A percentile compares a stretch with the other conserved stretches of the same genome.
Evolutionary conservation across 2,113 vertebrate genomes (phyloP).

Genomic region (Sinocyclocheilus rhinocerous): DNA sequence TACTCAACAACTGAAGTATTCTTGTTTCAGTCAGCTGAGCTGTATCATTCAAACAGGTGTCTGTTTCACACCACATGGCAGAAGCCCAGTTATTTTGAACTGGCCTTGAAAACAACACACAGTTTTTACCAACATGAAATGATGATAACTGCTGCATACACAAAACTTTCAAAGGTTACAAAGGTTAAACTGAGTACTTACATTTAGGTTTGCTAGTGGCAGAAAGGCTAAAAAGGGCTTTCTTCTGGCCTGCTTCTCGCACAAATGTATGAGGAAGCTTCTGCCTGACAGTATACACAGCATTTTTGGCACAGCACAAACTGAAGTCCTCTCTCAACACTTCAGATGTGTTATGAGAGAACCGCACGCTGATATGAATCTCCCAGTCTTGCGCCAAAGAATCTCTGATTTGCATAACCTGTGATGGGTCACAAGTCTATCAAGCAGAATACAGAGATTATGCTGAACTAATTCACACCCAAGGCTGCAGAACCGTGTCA

Average conservation of each 20-base stretch:
- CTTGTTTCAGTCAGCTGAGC: background rate
- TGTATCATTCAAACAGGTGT: background rate
- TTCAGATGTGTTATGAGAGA: conserved; percentile 30
- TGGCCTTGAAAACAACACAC: background rate
- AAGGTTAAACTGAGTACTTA: background rate
- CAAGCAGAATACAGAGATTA: conserved; percentile 12
- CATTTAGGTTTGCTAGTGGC: background rate
- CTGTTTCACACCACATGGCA: background rate
- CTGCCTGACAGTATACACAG: background rate
- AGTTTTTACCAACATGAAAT: background rate
- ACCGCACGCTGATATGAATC: background rate
- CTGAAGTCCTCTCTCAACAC: background rate
- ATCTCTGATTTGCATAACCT: conserved; percentile 27
- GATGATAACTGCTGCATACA: background rate
- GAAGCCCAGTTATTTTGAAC: background rate
- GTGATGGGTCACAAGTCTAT: conserved; percentile 2
- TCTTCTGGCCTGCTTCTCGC: background rate
- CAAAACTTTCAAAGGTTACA: background rate
- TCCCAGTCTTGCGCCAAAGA: background rate
- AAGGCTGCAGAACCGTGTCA: background rate
- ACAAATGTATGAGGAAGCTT: background rate
- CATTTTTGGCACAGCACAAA: background rate
- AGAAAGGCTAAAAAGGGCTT: background rate
- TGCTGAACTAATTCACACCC: conserved; percentile 35
- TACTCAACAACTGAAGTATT: too few species aligned